Base-by-base conservation (phyloP, 2,113 vertebrate genomes). In the Silurus meridionalis region DNA sequence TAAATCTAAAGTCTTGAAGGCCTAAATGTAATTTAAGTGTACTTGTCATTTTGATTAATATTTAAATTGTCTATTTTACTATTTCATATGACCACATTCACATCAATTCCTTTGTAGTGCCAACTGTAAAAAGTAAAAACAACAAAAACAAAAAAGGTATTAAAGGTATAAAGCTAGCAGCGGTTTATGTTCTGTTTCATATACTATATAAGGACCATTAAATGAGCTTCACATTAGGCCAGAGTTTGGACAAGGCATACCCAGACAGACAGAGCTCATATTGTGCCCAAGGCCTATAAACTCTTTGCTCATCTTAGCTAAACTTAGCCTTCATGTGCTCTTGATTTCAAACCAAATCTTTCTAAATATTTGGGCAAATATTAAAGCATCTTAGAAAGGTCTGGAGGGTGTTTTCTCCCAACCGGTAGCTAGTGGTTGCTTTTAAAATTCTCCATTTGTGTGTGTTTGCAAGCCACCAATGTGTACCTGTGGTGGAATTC, bases 281-380 rank as follows among this genome's bases (percentile, higher is more conserved):
- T 72, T 82, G 61, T 82, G 82, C 55, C 69, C 55, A 25, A 69
- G 52, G 7, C 58, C 57, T 28, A 52, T 57, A 69, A 52, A 46
- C 19, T 69, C 66, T 84, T 86, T 86, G 80, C 77, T 84, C 60
- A 82, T 61, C 37, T 80, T 53, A 57, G 53, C 81, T 89, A 86
- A 89, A 86, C 67, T 82, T 81, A 89, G 83, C 80, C 67, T 48
- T 48, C 46, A 8, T 82, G 61, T 66, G 72, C 64, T 75, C 28
- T 81, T 84, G 81, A 84, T 87, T 87, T 87, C 58, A 77, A 50
- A 67, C 69, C 53, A 81, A 86, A 82, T 71, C 86, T 77, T 50
- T 78, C 23, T 74, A 86, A 88, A 89, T 82, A 89, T 89, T 88
- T 86, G 77, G 60, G 46, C 23, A 69, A 83, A 71, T 71, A 84